These are phyloP conservation scores for Montifringilla adamsi DNA, from an alignment of 2,113 vertebrate species.

Conservation along the genomic window DNA sequence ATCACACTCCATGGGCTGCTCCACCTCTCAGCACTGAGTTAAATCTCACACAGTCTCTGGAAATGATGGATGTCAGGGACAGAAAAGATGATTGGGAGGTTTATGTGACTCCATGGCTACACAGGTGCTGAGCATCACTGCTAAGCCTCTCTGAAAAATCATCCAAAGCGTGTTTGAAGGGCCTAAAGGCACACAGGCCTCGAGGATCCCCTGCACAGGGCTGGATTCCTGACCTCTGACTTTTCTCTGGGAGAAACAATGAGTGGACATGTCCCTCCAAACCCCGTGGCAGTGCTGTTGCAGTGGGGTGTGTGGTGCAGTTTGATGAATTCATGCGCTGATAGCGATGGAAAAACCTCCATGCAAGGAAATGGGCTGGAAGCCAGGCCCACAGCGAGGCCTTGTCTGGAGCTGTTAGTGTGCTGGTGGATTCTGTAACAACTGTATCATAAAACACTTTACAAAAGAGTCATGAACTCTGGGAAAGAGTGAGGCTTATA, in stretches of 20 bases:
- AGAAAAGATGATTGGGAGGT: background rate
- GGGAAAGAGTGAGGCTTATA: slow-evolving; percentile 28
- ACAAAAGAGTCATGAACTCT: slow-evolving; percentile 55
- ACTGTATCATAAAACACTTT: slow-evolving; percentile 64
- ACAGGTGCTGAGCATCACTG: background rate
- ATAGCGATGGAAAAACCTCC: slow-evolving; percentile 3
- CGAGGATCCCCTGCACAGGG: background rate
- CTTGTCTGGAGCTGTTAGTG: slow-evolving; percentile 31
- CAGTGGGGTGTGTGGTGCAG: background rate
- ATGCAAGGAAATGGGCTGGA: background rate
- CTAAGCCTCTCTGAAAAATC: background rate
- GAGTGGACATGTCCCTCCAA: background rate
- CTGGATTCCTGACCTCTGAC: background rate
- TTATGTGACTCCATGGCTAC: background rate
- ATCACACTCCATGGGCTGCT: background rate
- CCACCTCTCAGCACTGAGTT: background rate
- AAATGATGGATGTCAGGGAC: background rate
- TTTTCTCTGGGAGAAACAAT: background rate
- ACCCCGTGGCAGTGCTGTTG: background rate
- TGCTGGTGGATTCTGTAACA: slow-evolving; percentile 46
- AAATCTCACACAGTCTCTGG: background rate
- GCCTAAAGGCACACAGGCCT: background rate
- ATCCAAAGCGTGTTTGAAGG: background rate
- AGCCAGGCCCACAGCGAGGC: slow-evolving; percentile 40
- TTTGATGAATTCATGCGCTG: background rate